phyloP scores from a whole-genome alignment of 2,113 vertebrate genomes.

The Seriola dumerili region DNA sequence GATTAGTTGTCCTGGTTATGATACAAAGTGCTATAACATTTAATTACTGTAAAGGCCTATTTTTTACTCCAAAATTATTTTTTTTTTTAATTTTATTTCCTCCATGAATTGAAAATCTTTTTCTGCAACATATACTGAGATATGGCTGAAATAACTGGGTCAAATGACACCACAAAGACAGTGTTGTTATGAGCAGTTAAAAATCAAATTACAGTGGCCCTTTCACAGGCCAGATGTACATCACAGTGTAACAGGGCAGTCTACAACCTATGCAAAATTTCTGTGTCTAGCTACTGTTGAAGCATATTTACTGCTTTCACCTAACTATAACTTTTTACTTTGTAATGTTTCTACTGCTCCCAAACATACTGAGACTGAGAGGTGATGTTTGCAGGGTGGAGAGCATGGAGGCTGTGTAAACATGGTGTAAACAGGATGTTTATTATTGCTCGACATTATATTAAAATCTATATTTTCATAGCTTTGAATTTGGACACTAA shows the following conservation, averaged over 20 bases:
- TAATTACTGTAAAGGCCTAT: not conserved
- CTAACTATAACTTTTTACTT: not conserved
- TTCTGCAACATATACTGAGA: not conserved
- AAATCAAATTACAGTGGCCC: not conserved
- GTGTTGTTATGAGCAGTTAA: constrained; percentile 2
- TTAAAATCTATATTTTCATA: not conserved
- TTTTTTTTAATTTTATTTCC: not conserved
- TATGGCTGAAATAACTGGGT: not conserved
- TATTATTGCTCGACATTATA: not conserved
- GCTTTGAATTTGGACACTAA: not conserved
- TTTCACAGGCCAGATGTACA: constrained; percentile 2
- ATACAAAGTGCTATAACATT: not conserved
- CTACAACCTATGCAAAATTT: not conserved
- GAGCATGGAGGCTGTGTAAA: not conserved
- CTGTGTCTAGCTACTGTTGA: not conserved
- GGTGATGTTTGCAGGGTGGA: not conserved
- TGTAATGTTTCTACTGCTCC: not conserved
- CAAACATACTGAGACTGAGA: not conserved
- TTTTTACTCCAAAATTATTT: not conserved
- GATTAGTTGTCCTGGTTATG: not conserved
- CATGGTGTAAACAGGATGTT: not conserved
- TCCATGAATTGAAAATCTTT: not conserved
- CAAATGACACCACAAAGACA: not conserved
- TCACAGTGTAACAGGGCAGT: not conserved
- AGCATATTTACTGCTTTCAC: not conserved